A percentile compares a stretch with the other conserved stretches of the same genome.
These are phyloP conservation scores for Strigamia transsilvanica DNA, from an alignment of 2,888 invertebrate genomes.

Conservation along the genomic window DNA sequence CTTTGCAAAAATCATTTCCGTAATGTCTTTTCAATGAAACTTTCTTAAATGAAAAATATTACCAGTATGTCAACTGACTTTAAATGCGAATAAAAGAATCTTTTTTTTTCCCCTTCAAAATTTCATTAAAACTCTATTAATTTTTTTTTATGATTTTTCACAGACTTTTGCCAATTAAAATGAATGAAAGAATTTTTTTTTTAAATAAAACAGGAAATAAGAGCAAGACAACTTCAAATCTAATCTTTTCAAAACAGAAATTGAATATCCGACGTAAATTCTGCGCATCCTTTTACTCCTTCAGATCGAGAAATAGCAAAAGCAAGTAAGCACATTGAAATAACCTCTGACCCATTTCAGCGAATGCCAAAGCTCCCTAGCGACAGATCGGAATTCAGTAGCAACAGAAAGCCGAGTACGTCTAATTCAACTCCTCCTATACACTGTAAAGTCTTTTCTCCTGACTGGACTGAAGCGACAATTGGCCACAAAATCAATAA, in stretches of 20 bases:
- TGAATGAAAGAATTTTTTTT: background rate
- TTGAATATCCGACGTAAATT: constrained; percentile 45
- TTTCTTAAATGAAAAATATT: constrained; percentile 23
- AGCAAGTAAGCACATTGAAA: constrained; percentile 24
- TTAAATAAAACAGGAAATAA: constrained; percentile 32
- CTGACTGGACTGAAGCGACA: constrained; percentile 37
- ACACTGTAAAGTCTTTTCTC: constrained; percentile 33
- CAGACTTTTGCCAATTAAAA: background rate
- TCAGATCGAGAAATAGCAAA: constrained; percentile 27
- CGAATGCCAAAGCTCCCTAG: constrained; percentile 26
- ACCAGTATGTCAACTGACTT: background rate
- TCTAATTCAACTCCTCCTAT: constrained; percentile 36
- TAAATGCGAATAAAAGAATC: background rate
- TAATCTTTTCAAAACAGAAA: constrained; percentile 38
- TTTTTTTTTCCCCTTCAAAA: background rate
- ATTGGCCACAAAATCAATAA: constrained; percentile 49
- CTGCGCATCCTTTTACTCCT: constrained; percentile 47
- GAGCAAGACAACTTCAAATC: constrained; percentile 41
- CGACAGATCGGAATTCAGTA: constrained; percentile 48
- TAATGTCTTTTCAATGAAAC: background rate
- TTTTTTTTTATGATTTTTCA: background rate
- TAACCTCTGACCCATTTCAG: constrained; percentile 35
- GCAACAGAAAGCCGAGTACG: constrained; percentile 39
- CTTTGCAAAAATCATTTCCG: constrained; percentile 11
- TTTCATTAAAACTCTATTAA: constrained; percentile 25